Conservation (phyloP, 2,797 vertebrate species). For the Anniella stebbinsi region DNA sequence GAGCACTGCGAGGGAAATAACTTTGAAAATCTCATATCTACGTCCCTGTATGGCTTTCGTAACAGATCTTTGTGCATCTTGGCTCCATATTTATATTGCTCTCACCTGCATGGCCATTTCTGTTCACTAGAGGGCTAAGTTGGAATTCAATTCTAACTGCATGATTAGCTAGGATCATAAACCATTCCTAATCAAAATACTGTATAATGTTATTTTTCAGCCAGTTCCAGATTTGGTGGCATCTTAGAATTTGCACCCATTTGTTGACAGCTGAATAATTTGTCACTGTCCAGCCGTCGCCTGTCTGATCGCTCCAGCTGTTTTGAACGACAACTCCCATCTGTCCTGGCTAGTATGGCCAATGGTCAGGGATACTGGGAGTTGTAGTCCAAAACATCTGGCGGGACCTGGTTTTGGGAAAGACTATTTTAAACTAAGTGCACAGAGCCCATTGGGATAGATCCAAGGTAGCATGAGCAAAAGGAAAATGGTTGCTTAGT, state of each 20-base stretch:
- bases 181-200: background rate
- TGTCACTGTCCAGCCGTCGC: background rate
- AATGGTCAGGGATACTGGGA: no score
- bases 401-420: no score
- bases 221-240: background rate
- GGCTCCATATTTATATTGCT: slow-evolving; percentile 14
- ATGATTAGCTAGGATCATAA: slow-evolving; percentile 34
- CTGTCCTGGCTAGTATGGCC: no score
- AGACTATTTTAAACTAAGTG: no score
- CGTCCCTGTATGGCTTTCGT: slow-evolving; percentile 45
- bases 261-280: background rate
- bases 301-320: no score
- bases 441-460: no score
- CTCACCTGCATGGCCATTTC: slow-evolving; percentile 2
- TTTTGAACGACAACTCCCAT: no score
- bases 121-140: slow-evolving; percentile 11
- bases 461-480: no score
- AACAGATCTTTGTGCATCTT: background rate
- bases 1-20: slow-evolving; percentile 22
- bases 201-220: background rate
- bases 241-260: background rate
- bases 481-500: no score
- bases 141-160: slow-evolving; percentile 44
- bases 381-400: no score
- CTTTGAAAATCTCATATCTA: slow-evolving; percentile 32